phyloP scores from a whole-genome alignment of 2,888 invertebrate genomes.

The Julus scandinavius region DNA sequence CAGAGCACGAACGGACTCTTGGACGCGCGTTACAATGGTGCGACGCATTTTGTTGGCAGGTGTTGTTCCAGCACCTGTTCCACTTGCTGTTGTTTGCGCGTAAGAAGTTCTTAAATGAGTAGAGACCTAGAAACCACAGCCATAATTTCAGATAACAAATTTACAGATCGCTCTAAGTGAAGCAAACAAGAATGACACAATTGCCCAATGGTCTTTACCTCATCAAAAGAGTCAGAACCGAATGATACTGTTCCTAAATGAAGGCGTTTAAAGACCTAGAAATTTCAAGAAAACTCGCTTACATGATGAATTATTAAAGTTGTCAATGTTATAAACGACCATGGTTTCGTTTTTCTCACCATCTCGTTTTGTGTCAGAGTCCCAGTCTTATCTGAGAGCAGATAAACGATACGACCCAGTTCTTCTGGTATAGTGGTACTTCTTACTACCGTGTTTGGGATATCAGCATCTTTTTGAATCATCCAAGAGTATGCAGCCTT shows the following conservation, averaged over 20 bases:
- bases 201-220: slow-evolving; percentile 67
- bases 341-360: slow-evolving; percentile 68
- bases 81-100: slow-evolving; percentile 58
- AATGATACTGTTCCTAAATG: slow-evolving; percentile 94
- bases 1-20: slow-evolving; percentile 91
- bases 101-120: slow-evolving; percentile 69
- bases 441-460: slow-evolving; percentile 93
- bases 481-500: slow-evolving; percentile 98
- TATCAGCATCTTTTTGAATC: slow-evolving; percentile 91
- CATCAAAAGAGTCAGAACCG: slow-evolving; percentile 85
- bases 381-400: slow-evolving; percentile 98
- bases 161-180: background rate
- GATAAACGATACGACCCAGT: slow-evolving; percentile 92
- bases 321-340: background rate
- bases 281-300: background rate
- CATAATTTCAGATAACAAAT: background rate
- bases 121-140: slow-evolving; percentile 65
- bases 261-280: slow-evolving; percentile 84
- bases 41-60: slow-evolving; percentile 70
- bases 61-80: slow-evolving; percentile 52
- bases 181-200: background rate
- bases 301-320: background rate
- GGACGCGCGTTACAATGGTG: slow-evolving; percentile 79
- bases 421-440: slow-evolving; percentile 99
- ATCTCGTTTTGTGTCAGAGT: slow-evolving; percentile 99